Percentiles rank a stretch among this genome's conserved stretches.
Conservation (phyloP, 2,797 vertebrate genomes). For the Danio aesculapii region DNA sequence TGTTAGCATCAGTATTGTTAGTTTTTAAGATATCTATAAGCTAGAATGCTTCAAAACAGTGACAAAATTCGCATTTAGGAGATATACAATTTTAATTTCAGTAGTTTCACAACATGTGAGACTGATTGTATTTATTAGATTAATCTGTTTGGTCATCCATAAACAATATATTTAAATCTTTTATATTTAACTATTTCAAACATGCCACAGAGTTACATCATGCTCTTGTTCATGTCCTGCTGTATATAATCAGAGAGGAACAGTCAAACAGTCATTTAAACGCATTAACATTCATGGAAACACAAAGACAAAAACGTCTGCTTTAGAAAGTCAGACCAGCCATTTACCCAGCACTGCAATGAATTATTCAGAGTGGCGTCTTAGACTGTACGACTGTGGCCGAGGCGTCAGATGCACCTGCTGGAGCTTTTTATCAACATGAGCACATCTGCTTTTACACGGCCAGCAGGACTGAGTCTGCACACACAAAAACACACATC, state of each 20-base stretch:
- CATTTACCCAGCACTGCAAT: slow-evolving; percentile 15
- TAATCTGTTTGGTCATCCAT: no score
- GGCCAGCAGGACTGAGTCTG: neutral
- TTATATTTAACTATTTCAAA: no score
- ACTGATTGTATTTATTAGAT: no score
- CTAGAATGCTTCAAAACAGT: no score
- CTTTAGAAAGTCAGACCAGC: slow-evolving; percentile 5
- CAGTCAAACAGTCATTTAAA: neutral
- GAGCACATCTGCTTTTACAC: slow-evolving; percentile 3
- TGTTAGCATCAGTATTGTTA: no score
- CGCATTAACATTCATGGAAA: slow-evolving; percentile 23
- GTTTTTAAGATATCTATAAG: no score
- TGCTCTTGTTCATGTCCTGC: neutral
- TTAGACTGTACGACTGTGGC: slow-evolving; percentile 11
- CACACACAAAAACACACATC: neutral
- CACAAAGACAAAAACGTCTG: slow-evolving; percentile 10
- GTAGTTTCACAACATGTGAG: no score
- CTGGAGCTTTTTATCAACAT: neutral
- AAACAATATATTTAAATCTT: no score
- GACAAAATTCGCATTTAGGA: no score
- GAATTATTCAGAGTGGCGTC: slow-evolving; percentile 34
- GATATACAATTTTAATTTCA: no score
- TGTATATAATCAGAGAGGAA: neutral
- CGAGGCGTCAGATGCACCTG: slow-evolving; percentile 15
- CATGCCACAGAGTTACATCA: neutral